phyloP scores from a whole-genome alignment of 1,140 invertebrate genomes.

The Nasonia vitripennis region DNA sequence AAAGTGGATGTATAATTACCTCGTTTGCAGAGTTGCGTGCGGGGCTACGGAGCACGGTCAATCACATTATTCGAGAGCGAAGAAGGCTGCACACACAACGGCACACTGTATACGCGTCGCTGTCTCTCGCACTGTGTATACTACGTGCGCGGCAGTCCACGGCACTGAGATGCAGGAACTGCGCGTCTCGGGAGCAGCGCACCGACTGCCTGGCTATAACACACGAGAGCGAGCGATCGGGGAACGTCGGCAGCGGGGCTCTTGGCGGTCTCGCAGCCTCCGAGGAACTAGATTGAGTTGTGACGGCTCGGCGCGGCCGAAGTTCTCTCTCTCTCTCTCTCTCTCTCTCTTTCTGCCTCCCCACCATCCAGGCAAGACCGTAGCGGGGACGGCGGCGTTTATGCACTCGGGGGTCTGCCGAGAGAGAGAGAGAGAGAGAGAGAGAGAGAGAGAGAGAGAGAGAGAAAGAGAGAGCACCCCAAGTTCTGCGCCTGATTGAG shows the following conservation, averaged over 20 bases:
- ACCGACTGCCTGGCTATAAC: not conserved
- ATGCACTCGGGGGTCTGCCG: not conserved
- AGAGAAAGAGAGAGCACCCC: not conserved
- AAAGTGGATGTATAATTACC: not conserved
- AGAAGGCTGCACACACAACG: not conserved
- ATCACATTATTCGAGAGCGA: constrained; percentile 43
- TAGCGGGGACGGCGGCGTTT: not conserved
- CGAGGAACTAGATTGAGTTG: constrained; percentile 74
- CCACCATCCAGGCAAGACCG: not conserved
- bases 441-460: no score
- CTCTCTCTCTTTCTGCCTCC: constrained; percentile 31
- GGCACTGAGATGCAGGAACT: not conserved
- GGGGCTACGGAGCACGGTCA: constrained; percentile 17
- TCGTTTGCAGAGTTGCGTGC: constrained; percentile 37
- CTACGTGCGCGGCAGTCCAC: not conserved
- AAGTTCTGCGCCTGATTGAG: constrained; percentile 70
- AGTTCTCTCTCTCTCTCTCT: constrained; percentile 59
- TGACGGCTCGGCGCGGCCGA: constrained; percentile 68
- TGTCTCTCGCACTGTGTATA: not conserved
- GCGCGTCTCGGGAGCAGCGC: not conserved
- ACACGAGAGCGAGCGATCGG: constrained; percentile 19
- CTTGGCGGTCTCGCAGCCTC: constrained; percentile 58
- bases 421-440: constrained; percentile 24
- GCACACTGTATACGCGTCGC: not conserved
- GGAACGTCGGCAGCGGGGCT: constrained; percentile 28